Evolutionary conservation across 2,888 invertebrate genomes (phyloP).

Genomic region (Orgyia antiqua): DNA sequence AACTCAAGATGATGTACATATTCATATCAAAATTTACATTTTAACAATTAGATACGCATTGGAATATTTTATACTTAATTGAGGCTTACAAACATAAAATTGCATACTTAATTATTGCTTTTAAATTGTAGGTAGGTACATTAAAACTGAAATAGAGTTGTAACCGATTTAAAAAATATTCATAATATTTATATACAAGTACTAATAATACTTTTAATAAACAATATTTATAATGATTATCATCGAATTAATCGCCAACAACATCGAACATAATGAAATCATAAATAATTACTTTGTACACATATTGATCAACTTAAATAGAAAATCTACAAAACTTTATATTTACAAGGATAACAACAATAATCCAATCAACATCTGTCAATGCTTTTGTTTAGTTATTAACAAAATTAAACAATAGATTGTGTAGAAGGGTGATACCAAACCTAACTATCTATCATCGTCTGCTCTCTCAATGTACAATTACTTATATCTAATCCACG

Average conservation of each 20-base stretch:
- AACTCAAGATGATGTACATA: no score
- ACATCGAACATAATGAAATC: slow-evolving; percentile 52
- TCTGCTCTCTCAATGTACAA: slow-evolving; percentile 35
- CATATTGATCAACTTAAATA: slow-evolving; percentile 64
- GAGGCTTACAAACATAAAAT: no score
- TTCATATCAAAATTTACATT: no score
- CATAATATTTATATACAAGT: slow-evolving; percentile 65
- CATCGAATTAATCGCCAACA: slow-evolving; percentile 43
- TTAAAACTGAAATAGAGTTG: slow-evolving; percentile 32
- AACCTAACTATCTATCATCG: slow-evolving; percentile 27
- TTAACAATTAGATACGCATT: no score
- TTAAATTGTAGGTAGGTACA: no score
- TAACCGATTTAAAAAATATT: slow-evolving; percentile 49
- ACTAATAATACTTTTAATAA: slow-evolving; percentile 77
- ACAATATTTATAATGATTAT: slow-evolving; percentile 64
- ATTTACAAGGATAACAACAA: slow-evolving; percentile 73
- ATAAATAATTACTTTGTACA: slow-evolving; percentile 71
- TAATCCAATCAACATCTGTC: slow-evolving; percentile 48
- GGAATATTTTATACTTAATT: no score
- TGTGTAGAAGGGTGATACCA: slow-evolving; percentile 25
- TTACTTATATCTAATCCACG: slow-evolving; percentile 41
- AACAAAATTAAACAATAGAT: slow-evolving; percentile 44
- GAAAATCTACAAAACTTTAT: slow-evolving; percentile 72
- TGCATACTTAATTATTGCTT: no score
- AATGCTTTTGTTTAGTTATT: slow-evolving; percentile 39